phyloP scores from a whole-genome alignment of 1,140 invertebrate genomes.

The Monomorium pharaonis region DNA sequence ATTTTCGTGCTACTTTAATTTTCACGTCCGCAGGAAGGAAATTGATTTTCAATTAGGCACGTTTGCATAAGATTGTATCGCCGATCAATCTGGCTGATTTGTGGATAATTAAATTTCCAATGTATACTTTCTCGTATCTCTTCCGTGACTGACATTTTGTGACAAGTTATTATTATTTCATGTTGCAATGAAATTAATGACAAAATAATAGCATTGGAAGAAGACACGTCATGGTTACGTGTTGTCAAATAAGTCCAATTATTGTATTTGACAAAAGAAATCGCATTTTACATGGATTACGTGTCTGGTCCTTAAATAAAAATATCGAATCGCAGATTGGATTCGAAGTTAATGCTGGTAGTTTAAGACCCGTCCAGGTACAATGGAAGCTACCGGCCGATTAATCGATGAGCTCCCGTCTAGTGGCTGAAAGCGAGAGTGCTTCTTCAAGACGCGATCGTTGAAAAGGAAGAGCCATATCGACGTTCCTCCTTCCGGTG shows the following conservation, averaged over 20 bases:
- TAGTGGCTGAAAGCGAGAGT: conserved; percentile 67
- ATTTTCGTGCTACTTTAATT: background rate
- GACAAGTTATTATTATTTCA: background rate
- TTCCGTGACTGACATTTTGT: background rate
- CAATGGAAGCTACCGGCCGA: conserved; percentile 49
- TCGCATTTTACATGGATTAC: background rate
- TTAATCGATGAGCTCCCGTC: conserved; percentile 68
- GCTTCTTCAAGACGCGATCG: conserved; percentile 64
- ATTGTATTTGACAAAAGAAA: background rate
- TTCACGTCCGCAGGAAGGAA: background rate
- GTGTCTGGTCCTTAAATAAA: conserved; percentile 26
- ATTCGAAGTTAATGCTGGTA: conserved; percentile 47
- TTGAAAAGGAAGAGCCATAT: conserved; percentile 58
- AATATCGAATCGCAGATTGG: conserved; percentile 36
- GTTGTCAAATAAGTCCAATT: background rate
- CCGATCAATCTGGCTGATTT: background rate
- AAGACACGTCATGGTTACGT: background rate
- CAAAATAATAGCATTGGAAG: background rate
- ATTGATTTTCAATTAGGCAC: background rate
- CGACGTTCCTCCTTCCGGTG: conserved; percentile 61
- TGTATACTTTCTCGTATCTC: background rate
- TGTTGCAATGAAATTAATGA: background rate
- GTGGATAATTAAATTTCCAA: background rate
- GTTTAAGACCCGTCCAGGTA: conserved; percentile 44
- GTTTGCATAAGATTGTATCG: background rate